These are phyloP conservation scores for Agrilus mali DNA, from an alignment of 2,888 invertebrate genomes.

Conservation along the genomic window DNA sequence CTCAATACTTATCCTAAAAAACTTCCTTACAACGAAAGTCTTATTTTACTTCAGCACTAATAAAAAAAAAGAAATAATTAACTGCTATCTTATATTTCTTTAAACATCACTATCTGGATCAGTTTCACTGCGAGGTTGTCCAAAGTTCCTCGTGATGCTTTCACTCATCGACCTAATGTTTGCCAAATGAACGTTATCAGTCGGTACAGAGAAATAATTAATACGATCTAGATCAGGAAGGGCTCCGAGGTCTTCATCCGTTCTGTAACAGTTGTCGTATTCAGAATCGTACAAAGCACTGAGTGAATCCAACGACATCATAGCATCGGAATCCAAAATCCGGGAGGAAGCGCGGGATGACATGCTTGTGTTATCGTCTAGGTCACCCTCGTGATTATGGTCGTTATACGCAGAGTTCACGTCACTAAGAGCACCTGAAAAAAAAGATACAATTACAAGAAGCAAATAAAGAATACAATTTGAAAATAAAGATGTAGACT, in stretches of 20 bases:
- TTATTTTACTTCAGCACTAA: too few species aligned
- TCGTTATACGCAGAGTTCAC: constrained; percentile 72
- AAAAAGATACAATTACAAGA: background rate
- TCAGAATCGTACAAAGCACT: constrained; percentile 74
- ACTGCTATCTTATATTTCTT: constrained; percentile 11
- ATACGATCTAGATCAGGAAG: constrained; percentile 34
- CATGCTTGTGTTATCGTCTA: constrained; percentile 60
- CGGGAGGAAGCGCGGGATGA: constrained; percentile 76
- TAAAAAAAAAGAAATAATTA: too few species aligned
- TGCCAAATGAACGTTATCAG: constrained; percentile 50
- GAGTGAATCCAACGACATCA: constrained; percentile 65
- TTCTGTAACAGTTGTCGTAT: constrained; percentile 50
- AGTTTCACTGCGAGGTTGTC: constrained; percentile 52
- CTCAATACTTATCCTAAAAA: too few species aligned
- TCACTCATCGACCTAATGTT: constrained; percentile 66
- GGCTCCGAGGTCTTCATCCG: constrained; percentile 35
- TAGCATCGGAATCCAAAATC: constrained; percentile 63
- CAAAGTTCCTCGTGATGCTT: constrained; percentile 64
- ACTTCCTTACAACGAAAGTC: too few species aligned
- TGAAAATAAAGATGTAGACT: background rate
- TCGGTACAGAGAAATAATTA: constrained; percentile 35
- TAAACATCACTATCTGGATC: constrained; percentile 56
- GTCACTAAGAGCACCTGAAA: constrained; percentile 63
- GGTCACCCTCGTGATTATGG: constrained; percentile 38
- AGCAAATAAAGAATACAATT: background rate